These are phyloP conservation scores for Scartelaos histophorus DNA, from an alignment of 2,113 vertebrate genomes.

Conservation along the genomic window DNA sequence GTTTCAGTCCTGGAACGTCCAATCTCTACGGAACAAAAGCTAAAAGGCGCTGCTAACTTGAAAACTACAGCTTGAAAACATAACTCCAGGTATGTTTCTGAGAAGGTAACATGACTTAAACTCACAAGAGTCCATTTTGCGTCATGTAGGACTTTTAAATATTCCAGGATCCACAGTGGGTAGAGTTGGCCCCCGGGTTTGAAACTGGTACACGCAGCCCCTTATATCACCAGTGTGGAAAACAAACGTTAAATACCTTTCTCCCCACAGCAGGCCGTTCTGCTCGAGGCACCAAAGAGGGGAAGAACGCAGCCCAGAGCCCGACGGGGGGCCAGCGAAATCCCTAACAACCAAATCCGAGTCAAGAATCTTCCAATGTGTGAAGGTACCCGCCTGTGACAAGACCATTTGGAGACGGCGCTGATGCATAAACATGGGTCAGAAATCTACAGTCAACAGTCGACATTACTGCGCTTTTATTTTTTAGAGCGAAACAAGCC, in stretches of 20 bases:
- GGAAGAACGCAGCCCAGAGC: slow-evolving; percentile 20
- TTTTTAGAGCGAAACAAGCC: slow-evolving; percentile 41
- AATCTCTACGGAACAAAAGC: too few species aligned
- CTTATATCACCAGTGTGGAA: slow-evolving; percentile 21
- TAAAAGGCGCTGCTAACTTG: too few species aligned
- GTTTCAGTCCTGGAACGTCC: too few species aligned
- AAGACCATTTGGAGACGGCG: slow-evolving; percentile 13
- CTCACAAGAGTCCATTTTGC: too few species aligned
- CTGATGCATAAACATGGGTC: slow-evolving; percentile 33
- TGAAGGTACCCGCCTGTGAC: slow-evolving; percentile 29
- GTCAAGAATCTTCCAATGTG: slow-evolving; percentile 54
- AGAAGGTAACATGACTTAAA: too few species aligned
- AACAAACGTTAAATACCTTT: slow-evolving; percentile 36
- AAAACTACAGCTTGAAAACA: too few species aligned
- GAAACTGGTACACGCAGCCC: slow-evolving; percentile 5
- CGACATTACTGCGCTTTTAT: slow-evolving; percentile 40
- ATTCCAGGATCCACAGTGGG: background rate
- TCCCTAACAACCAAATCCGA: slow-evolving; percentile 66
- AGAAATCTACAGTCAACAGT: slow-evolving; percentile 14
- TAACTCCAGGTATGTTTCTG: too few species aligned
- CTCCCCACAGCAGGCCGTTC: slow-evolving; percentile 24
- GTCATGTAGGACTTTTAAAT: too few species aligned
- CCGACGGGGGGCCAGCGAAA: slow-evolving; percentile 22
- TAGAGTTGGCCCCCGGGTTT: background rate
- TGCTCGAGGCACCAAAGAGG: slow-evolving; percentile 20